Conservation (phyloP, 2,797 vertebrate genomes). For the Microctenopoma lineatum region DNA sequence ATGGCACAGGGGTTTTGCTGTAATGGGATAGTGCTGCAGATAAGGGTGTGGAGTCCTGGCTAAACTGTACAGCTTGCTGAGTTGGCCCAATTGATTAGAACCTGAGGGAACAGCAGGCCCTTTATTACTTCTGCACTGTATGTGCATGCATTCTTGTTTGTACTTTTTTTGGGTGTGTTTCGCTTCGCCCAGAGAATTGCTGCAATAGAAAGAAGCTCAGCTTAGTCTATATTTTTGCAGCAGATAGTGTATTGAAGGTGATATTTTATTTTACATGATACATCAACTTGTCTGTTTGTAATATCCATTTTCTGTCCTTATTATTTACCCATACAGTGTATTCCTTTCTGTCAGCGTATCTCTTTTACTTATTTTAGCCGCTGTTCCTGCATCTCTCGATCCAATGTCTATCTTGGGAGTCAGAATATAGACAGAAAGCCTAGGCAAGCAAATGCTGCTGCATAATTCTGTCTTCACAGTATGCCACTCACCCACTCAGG, state of each 20-base stretch:
- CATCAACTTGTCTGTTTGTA: constrained; percentile 1
- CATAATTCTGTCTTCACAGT: constrained; percentile 67
- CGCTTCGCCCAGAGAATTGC: constrained; percentile 46
- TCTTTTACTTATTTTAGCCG: constrained; percentile 38
- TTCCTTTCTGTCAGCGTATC: constrained; percentile 10
- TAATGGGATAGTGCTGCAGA: constrained; percentile 58
- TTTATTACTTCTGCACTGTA: constrained; percentile 52
- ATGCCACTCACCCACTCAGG: constrained; percentile 61
- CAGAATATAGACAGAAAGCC: constrained; percentile 55
- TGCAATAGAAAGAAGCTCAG: constrained; percentile 32
- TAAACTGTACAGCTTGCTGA: constrained; percentile 61
- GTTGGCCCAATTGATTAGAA: constrained; percentile 71
- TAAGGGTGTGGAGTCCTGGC: constrained; percentile 37
- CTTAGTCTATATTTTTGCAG: constrained; percentile 12
- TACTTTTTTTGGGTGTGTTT: constrained; percentile 27
- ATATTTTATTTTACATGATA: neutral
- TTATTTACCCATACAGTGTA: constrained; percentile 5
- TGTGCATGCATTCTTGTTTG: constrained; percentile 10
- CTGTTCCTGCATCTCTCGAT: constrained; percentile 23
- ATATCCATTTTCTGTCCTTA: constrained; percentile 17
- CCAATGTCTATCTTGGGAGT: constrained; percentile 47
- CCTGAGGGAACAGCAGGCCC: constrained; percentile 57
- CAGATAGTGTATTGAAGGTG: neutral
- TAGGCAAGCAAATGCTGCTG: constrained; percentile 56
- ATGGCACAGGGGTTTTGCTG: constrained; percentile 41